Percentiles rank a stretch among this genome's conserved stretches.
Evolutionary conservation across 2,888 invertebrate genomes (phyloP).

Genomic region (Xestia xanthographa): DNA sequence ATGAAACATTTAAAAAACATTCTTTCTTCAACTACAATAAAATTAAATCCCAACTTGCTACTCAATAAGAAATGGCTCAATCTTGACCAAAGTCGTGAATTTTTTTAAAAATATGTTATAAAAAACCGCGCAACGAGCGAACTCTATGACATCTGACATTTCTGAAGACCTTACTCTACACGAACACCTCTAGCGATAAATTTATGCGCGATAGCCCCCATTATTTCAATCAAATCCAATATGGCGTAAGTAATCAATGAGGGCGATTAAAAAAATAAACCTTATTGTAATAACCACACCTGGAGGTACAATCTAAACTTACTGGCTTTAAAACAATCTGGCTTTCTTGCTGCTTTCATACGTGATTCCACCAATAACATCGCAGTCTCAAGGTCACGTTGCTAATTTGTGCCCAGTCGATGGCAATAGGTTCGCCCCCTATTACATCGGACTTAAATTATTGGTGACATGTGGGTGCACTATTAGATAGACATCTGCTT

Average conservation of each 20-base stretch:
- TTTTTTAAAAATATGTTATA: too few relatives aligned
- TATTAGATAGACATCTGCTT: not conserved
- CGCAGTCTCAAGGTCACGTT: not conserved
- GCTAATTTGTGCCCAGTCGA: not conserved
- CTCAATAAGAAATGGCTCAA: too few relatives aligned
- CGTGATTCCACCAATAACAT: not conserved
- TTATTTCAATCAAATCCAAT: not conserved
- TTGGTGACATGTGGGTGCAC: not conserved
- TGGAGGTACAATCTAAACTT: conserved; percentile 28
- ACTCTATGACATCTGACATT: too few relatives aligned
- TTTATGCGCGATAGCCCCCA: too few relatives aligned
- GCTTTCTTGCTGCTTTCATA: not conserved
- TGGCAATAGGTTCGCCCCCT: not conserved
- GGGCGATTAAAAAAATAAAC: conserved; percentile 23
- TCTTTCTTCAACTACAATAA: too few relatives aligned
- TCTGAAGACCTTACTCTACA: too few relatives aligned
- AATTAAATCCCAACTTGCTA: too few relatives aligned
- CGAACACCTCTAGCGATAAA: too few relatives aligned
- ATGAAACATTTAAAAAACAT: too few relatives aligned
- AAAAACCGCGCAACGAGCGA: too few relatives aligned
- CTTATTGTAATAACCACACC: conserved; percentile 5
- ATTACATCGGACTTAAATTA: not conserved
- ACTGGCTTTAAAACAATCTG: not conserved
- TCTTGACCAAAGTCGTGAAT: too few relatives aligned
- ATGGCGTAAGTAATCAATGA: not conserved